phyloP scores from a whole-genome alignment of 2,797 vertebrate genomes.

The Paramormyrops hopkinsi region DNA sequence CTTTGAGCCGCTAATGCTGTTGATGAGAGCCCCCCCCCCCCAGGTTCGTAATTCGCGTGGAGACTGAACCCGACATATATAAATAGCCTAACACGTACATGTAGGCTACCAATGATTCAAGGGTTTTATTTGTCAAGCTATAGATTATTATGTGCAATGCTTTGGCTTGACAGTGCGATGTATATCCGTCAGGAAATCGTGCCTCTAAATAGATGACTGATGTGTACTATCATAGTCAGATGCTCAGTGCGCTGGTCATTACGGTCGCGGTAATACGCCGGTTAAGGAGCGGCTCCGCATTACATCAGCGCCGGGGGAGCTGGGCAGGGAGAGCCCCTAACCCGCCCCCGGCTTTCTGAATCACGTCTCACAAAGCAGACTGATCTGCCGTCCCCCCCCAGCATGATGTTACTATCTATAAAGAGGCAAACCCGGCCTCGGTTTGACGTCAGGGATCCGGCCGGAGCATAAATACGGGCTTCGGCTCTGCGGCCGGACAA shows the following conservation, averaged over 20 bases:
- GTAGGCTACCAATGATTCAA: neutral
- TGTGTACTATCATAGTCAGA: neutral
- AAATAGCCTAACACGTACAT: neutral
- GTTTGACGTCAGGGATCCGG: slow-evolving; percentile 55
- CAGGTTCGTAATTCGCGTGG: neutral
- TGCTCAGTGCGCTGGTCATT: neutral
- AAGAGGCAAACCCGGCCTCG: slow-evolving; percentile 59
- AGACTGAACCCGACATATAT: neutral
- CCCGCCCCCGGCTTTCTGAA: slow-evolving; percentile 23
- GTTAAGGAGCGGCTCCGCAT: neutral
- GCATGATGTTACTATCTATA: slow-evolving; percentile 56
- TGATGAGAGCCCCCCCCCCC: neutral
- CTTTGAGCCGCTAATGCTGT: neutral
- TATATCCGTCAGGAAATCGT: neutral
- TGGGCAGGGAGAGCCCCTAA: slow-evolving; percentile 19
- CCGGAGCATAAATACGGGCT: slow-evolving; percentile 54
- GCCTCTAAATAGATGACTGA: neutral
- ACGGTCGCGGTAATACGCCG: no score
- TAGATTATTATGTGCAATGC: neutral
- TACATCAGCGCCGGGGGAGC: slow-evolving; percentile 7
- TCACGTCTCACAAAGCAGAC: slow-evolving; percentile 52
- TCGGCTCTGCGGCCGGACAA: slow-evolving; percentile 38
- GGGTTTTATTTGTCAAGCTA: neutral
- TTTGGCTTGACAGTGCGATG: neutral
- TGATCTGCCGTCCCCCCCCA: slow-evolving; percentile 39